Percentiles rank a stretch among this genome's conserved stretches.
Conservation (phyloP, 2,888 invertebrate genomes). For the Drosophila borborema region DNA sequence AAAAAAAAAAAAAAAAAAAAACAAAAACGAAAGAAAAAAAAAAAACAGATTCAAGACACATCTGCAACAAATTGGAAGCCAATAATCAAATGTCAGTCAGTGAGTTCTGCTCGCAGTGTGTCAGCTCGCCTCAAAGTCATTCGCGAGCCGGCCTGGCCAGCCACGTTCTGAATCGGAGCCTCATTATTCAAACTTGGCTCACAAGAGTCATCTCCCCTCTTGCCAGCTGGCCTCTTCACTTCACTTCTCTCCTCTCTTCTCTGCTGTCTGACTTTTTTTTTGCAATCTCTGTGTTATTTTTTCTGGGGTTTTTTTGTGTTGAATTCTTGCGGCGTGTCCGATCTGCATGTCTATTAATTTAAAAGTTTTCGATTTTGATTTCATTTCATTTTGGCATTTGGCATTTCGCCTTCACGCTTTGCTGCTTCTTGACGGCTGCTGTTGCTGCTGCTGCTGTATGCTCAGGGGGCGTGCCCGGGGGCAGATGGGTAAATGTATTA, state of each 20-base stretch:
- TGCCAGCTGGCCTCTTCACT: background rate
- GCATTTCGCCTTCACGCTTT: constrained; percentile 69
- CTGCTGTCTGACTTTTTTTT: constrained; percentile 11
- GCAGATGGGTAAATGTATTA: background rate
- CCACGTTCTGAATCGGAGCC: constrained; percentile 60
- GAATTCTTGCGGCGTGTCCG: constrained; percentile 64
- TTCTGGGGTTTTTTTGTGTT: constrained; percentile 30
- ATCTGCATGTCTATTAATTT: constrained; percentile 76
- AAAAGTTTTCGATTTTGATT: constrained; percentile 66
- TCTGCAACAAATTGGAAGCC: constrained; percentile 84
- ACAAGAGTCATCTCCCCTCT: constrained; percentile 4
- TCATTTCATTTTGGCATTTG: constrained; percentile 72
- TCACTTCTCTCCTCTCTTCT: background rate
- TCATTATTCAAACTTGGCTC: constrained; percentile 71
- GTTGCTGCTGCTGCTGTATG: constrained; percentile 10
- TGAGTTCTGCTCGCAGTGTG: constrained; percentile 44
- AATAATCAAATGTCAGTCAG: constrained; percentile 85
- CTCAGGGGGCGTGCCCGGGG: background rate
- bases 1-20: background rate
- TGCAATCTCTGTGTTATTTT: constrained; percentile 22
- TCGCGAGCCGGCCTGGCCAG: constrained; percentile 52
- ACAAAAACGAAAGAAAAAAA: background rate
- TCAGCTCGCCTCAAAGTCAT: constrained; percentile 45
- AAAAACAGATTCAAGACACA: constrained; percentile 53
- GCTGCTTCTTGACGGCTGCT: constrained; percentile 41